These are phyloP conservation scores for Latrodectus geometricus DNA, from an alignment of 1,140 invertebrate genomes.

Conservation along the genomic window DNA sequence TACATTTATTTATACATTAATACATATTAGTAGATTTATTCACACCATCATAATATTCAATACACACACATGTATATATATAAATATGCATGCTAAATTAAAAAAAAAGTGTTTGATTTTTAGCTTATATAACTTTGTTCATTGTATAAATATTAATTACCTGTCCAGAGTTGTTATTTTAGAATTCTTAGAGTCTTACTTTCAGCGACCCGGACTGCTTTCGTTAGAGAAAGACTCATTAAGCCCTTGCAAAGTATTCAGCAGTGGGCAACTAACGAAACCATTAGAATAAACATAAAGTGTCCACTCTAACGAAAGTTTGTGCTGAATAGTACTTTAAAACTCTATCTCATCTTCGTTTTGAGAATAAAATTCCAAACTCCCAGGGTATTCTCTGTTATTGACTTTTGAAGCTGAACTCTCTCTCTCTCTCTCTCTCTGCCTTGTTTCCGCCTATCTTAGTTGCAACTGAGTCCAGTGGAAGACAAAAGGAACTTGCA, in stretches of 20 bases:
- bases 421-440: neutral
- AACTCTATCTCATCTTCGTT: slow-evolving; percentile 25
- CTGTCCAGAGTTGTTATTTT: too few relatives aligned
- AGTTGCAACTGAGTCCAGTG: slow-evolving; percentile 35
- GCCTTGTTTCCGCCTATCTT: slow-evolving; percentile 37
- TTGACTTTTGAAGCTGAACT: slow-evolving; percentile 42
- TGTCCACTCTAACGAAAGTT: slow-evolving; percentile 52
- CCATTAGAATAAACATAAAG: slow-evolving; percentile 43
- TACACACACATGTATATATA: too few relatives aligned
- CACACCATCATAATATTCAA: too few relatives aligned
- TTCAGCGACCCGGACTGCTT: slow-evolving; percentile 37
- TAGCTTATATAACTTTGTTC: too few relatives aligned
- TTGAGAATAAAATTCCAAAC: slow-evolving; percentile 34
- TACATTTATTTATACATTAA: too few relatives aligned
- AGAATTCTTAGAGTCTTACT: neutral
- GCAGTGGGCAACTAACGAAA: slow-evolving; percentile 2
- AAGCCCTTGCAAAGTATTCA: slow-evolving; percentile 39
- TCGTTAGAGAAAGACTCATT: slow-evolving; percentile 53
- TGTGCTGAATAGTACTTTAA: slow-evolving; percentile 55
- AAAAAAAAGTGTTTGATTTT: too few relatives aligned
- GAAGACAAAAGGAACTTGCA: slow-evolving; percentile 46
- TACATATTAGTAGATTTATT: too few relatives aligned
- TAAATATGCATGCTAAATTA: too few relatives aligned
- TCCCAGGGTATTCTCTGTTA: slow-evolving; percentile 14
- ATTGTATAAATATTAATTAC: too few relatives aligned